Conservation (phyloP, 2,888 invertebrate genomes). For the Tiliacea citrago region DNA sequence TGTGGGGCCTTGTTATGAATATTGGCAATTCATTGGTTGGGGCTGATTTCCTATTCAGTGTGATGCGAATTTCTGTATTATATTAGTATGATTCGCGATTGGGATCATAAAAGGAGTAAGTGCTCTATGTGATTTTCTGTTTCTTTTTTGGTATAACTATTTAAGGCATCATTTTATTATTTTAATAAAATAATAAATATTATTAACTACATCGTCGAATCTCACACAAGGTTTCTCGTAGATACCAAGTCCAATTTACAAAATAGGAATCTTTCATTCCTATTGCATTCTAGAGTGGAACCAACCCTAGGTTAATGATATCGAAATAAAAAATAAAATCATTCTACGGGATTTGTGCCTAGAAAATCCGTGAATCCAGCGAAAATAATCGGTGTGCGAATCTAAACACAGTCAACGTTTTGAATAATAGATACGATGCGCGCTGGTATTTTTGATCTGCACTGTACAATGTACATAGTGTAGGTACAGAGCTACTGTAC, state of each 20-base stretch:
- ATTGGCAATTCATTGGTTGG: conserved; percentile 50
- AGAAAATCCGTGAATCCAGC: conserved; percentile 42
- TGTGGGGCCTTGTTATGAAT: conserved; percentile 49
- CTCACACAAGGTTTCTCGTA: too few species aligned
- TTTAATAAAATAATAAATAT: too few species aligned
- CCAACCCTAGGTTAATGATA: conserved; percentile 21
- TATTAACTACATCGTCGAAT: too few species aligned
- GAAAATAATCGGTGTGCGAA: conserved; percentile 56
- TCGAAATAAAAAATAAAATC: conserved; percentile 41
- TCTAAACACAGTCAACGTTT: conserved; percentile 61
- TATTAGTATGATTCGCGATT: not conserved
- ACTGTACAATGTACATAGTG: conserved; percentile 2
- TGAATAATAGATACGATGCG: conserved; percentile 61
- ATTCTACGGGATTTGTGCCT: conserved; percentile 43
- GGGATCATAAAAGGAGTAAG: not conserved
- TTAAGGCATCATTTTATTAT: too few species aligned
- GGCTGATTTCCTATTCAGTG: conserved; percentile 23
- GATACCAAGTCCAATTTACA: not conserved
- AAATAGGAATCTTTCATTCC: not conserved
- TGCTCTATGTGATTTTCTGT: not conserved
- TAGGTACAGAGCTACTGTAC: conserved; percentile 1
- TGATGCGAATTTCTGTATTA: conserved; percentile 15
- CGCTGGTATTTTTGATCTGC: conserved; percentile 51
- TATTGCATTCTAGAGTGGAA: not conserved
- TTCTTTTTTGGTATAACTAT: not conserved